Evolutionary conservation across 2,797 vertebrate genomes (phyloP).

Genomic region (Micropoecilia bifurca): DNA sequence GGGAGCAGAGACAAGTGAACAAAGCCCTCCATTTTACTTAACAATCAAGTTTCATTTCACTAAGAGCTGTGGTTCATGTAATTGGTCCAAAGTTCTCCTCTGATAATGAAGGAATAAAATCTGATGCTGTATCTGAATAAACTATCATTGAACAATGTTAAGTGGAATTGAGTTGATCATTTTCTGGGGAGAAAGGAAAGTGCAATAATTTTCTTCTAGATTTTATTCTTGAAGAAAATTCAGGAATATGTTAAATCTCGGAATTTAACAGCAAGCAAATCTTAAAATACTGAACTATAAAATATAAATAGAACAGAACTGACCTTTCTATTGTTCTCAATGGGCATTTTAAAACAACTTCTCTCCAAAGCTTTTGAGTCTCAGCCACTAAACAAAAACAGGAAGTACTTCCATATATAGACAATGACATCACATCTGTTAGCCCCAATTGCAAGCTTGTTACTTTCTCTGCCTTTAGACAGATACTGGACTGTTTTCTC

Average conservation of each 20-base stretch:
- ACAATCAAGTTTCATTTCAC: slow-evolving; percentile 9
- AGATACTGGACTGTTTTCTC: background rate
- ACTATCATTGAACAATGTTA: background rate
- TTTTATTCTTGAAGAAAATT: background rate
- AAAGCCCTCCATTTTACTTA: background rate
- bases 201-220: background rate
- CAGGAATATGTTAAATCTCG: background rate
- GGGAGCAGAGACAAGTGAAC: background rate
- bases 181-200: background rate
- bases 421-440: background rate
- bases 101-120: background rate
- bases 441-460: background rate
- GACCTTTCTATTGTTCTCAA: background rate
- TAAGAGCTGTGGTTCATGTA: background rate
- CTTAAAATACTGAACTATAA: background rate
- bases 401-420: background rate
- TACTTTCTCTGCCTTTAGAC: background rate
- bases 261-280: background rate
- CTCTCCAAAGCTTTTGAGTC: background rate
- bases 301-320: background rate
- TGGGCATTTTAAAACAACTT: background rate
- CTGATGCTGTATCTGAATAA: background rate
- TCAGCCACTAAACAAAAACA: background rate
- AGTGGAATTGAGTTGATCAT: background rate
- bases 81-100: background rate